Percentiles rank a stretch among this genome's conserved stretches.
Conservation (phyloP, 2,113 vertebrate genomes). For the Hippocampus barbouri region DNA sequence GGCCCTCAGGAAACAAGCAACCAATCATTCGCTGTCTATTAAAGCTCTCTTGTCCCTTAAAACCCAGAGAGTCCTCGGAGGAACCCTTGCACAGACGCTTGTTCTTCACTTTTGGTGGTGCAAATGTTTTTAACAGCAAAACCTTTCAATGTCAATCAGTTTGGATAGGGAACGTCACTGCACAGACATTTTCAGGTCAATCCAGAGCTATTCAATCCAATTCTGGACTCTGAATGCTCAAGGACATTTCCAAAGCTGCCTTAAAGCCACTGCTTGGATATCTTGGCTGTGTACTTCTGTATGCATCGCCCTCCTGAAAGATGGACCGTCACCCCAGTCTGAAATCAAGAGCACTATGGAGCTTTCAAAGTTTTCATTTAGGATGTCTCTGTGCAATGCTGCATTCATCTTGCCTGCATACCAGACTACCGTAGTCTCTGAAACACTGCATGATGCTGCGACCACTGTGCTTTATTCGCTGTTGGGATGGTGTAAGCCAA, state of each 20-base stretch:
- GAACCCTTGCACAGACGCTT: slow-evolving; percentile 7
- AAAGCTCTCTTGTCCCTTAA: slow-evolving; percentile 14
- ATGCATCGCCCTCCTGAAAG: neutral
- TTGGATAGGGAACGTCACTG: neutral
- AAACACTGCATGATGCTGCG: no score
- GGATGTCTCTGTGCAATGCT: neutral
- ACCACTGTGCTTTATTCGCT: no score
- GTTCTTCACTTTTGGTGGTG: neutral
- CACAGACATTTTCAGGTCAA: neutral
- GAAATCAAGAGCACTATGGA: neutral
- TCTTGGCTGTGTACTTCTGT: neutral
- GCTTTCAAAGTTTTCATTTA: no score
- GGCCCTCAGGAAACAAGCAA: slow-evolving; percentile 30
- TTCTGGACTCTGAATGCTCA: neutral
- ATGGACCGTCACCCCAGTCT: neutral
- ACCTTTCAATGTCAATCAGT: neutral
- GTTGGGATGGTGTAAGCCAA: no score
- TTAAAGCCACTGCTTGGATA: neutral
- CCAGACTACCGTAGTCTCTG: no score
- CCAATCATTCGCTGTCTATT: slow-evolving; percentile 4
- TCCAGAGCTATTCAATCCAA: neutral
- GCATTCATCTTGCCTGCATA: neutral
- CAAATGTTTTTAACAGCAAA: slow-evolving; percentile 7
- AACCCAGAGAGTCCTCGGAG: slow-evolving; percentile 12
- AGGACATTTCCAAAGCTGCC: neutral